Conservation (phyloP, 2,113 vertebrate genomes). For the Rhinoptilus africanus region DNA sequence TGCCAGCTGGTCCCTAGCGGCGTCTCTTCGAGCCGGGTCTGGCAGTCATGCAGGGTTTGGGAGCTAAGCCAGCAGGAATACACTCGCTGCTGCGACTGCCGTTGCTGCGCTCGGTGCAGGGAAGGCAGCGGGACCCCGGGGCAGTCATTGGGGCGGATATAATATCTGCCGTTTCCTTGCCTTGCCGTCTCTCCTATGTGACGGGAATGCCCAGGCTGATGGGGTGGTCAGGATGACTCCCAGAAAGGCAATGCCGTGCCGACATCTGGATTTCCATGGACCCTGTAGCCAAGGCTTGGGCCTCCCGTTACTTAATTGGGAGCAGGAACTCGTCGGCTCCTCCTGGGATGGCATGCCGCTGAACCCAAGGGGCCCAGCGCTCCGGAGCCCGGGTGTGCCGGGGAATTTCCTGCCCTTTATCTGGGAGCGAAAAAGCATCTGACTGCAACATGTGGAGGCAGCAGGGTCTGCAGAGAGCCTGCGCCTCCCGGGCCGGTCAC, state of each 20-base stretch:
- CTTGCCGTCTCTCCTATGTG: accelerated
- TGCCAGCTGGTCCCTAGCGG: background rate
- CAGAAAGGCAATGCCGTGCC: accelerated
- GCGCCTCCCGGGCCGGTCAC: accelerated
- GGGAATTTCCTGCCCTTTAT: slow-evolving; percentile 52
- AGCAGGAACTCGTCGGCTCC: background rate
- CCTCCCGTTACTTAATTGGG: background rate
- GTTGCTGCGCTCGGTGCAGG: background rate
- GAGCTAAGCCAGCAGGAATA: background rate
- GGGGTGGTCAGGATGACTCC: background rate
- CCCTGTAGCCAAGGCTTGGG: background rate
- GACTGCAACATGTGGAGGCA: background rate
- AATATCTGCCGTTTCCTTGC: background rate
- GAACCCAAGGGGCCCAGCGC: accelerated
- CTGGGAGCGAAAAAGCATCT: background rate
- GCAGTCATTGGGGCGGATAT: accelerated
- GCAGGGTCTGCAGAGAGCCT: background rate
- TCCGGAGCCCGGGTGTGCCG: background rate
- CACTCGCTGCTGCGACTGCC: accelerated
- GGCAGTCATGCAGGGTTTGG: accelerated
- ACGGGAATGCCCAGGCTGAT: background rate
- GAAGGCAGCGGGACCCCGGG: background rate
- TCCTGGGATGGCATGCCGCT: accelerated
- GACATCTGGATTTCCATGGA: background rate
- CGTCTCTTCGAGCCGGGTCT: no score